Evolutionary conservation across 2,888 invertebrate genomes (phyloP).

Genomic region (Meteorus colon): DNA sequence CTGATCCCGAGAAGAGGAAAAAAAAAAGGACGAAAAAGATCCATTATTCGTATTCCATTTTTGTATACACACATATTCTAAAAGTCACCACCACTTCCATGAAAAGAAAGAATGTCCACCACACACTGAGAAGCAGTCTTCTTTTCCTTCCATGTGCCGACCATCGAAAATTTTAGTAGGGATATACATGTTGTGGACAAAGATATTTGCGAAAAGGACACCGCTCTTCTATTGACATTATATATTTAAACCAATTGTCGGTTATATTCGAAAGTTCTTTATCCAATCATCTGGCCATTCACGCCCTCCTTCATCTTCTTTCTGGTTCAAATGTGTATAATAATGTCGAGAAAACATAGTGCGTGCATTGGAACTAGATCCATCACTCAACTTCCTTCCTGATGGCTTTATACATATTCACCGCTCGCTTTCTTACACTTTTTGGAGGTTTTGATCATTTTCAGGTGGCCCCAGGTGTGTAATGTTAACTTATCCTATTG

Average conservation of each 20-base stretch:
- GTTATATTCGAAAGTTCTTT: constrained; percentile 63
- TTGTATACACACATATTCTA: neutral
- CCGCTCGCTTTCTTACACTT: constrained; percentile 27
- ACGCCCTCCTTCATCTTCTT: constrained; percentile 59
- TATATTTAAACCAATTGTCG: constrained; percentile 41
- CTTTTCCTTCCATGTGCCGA: constrained; percentile 5
- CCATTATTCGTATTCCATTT: constrained; percentile 41
- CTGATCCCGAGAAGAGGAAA: constrained; percentile 23
- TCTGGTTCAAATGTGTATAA: constrained; percentile 6
- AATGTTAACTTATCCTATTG: constrained; percentile 20
- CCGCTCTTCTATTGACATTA: constrained; percentile 52
- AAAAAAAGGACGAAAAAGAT: constrained; percentile 2
- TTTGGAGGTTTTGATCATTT: constrained; percentile 55
- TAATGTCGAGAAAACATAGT: neutral
- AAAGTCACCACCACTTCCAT: constrained; percentile 25
- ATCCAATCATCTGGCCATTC: constrained; percentile 70
- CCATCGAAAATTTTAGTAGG: constrained; percentile 13
- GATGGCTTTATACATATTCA: constrained; percentile 14
- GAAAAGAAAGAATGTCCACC: constrained; percentile 32
- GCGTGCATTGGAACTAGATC: constrained; percentile 55
- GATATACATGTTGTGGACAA: constrained; percentile 18
- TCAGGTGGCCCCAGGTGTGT: constrained; percentile 57
- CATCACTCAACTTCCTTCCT: constrained; percentile 53
- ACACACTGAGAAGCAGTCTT: constrained; percentile 26
- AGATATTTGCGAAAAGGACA: constrained; percentile 41